Percentiles rank a stretch among this genome's conserved stretches.
Conservation (phyloP, 2,888 invertebrate genomes). For the Cremastobaeus sp. region DNA sequence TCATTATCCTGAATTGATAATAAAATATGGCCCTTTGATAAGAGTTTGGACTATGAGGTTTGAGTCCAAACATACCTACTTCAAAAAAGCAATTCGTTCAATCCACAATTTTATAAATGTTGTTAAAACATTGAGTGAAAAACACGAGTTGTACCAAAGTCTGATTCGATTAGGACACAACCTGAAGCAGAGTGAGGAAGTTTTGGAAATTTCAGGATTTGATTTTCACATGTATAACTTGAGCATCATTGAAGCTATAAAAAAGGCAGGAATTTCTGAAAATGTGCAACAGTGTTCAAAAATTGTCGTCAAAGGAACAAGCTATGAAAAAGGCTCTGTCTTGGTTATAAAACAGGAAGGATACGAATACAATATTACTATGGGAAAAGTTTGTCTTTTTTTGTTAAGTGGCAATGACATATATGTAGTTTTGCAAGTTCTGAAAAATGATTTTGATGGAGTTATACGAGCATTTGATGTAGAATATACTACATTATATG, state of each 20-base stretch:
- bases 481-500: too few relatives aligned
- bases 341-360: slow-evolving; percentile 26
- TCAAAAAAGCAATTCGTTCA: neutral
- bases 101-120: neutral
- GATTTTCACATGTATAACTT: neutral
- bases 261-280: too few relatives aligned
- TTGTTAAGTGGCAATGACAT: neutral
- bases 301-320: slow-evolving; percentile 41
- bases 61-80: neutral
- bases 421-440: neutral
- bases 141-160: too few relatives aligned
- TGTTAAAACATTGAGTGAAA: neutral
- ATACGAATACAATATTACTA: slow-evolving; percentile 45
- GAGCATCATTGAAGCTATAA: too few relatives aligned
- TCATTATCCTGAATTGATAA: too few relatives aligned
- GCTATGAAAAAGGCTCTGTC: slow-evolving; percentile 40
- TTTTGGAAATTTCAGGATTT: neutral
- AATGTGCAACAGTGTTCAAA: slow-evolving; percentile 35
- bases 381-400: slow-evolving; percentile 47
- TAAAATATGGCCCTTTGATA: neutral
- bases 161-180: neutral
- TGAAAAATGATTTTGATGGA: too few relatives aligned
- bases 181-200: neutral
- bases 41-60: too few relatives aligned
- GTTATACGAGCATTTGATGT: too few relatives aligned